A percentile compares a stretch with the other conserved stretches of the same genome.
phyloP scores from a whole-genome alignment of 2,113 vertebrate genomes.

The Rhodinocichla rosea region DNA sequence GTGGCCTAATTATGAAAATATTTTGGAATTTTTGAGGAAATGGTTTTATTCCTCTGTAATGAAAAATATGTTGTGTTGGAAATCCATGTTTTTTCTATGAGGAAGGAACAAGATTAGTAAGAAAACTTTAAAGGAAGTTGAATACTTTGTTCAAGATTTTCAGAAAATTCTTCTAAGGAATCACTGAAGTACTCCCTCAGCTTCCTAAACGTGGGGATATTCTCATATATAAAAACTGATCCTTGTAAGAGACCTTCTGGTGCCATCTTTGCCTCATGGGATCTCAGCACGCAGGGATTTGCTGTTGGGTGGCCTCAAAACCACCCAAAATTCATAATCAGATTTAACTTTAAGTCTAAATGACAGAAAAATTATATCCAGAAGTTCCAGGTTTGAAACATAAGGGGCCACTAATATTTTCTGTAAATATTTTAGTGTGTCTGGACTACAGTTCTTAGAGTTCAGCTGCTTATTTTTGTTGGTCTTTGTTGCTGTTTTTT shows the following conservation, averaged over 20 bases:
- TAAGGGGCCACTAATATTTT: not conserved
- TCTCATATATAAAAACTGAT: not conserved
- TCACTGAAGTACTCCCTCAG: not conserved
- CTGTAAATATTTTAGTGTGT: not conserved
- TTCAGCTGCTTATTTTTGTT: not conserved
- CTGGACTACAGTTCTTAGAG: not conserved
- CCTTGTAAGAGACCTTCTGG: not conserved
- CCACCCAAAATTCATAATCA: not conserved
- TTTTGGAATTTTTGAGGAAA: not conserved
- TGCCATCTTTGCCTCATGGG: fast-evolving
- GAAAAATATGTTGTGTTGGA: fast-evolving
- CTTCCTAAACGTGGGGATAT: not conserved
- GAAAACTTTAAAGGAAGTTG: not conserved
- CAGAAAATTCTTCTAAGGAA: not conserved
- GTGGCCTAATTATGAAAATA: not conserved
- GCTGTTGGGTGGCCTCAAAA: not conserved
- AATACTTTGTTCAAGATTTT: not conserved
- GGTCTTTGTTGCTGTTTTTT: not conserved
- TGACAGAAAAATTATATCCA: not conserved
- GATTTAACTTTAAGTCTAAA: not conserved
- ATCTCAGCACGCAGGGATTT: not conserved
- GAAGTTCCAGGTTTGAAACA: not conserved
- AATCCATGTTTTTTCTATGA: not conserved
- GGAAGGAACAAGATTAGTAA: not conserved
- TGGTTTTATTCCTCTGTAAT: not conserved